These are phyloP conservation scores for Stegophylla sp. DNA, from an alignment of 2,888 invertebrate species.

Conservation along the genomic window DNA sequence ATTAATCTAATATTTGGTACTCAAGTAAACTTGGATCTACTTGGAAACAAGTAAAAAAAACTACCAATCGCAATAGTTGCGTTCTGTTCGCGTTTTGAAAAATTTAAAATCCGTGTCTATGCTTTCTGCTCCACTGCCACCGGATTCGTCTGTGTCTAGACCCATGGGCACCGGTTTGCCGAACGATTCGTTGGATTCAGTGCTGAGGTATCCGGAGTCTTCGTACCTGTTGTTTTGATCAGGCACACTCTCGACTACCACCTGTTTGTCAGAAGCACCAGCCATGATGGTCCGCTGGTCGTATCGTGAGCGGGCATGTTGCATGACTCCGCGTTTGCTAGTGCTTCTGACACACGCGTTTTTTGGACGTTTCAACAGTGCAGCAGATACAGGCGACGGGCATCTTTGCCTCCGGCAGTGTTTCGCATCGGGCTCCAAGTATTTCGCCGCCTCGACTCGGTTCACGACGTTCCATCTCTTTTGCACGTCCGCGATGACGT, in stretches of 20 bases:
- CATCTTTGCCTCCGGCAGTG: conserved; percentile 55
- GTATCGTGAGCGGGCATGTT: conserved; percentile 5
- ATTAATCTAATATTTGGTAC: conserved; percentile 23
- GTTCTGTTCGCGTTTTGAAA: conserved; percentile 53
- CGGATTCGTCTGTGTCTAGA: conserved; percentile 67
- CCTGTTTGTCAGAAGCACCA: conserved; percentile 49
- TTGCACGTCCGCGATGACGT: conserved; percentile 51
- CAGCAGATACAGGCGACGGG: conserved; percentile 60
- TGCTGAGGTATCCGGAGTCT: conserved; percentile 86
- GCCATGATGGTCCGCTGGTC: conserved; percentile 34
- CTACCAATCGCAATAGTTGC: conserved; percentile 49
- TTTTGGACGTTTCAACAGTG: conserved; percentile 61
- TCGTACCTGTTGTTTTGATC: conserved; percentile 67
- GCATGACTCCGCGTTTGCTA: conserved; percentile 44
- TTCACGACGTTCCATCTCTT: background rate
- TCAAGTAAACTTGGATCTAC: background rate
- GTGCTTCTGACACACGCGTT: conserved; percentile 67
- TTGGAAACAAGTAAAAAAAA: background rate
- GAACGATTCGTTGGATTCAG: conserved; percentile 81
- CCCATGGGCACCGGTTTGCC: conserved; percentile 67
- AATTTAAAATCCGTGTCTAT: conserved; percentile 76
- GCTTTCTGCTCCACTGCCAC: conserved; percentile 78
- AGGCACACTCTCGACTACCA: conserved; percentile 45
- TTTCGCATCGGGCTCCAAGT: conserved; percentile 50
- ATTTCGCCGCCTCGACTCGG: background rate